These are phyloP conservation scores for Drosophila santomea DNA, from an alignment of 1,140 invertebrate genomes.

Conservation along the genomic window DNA sequence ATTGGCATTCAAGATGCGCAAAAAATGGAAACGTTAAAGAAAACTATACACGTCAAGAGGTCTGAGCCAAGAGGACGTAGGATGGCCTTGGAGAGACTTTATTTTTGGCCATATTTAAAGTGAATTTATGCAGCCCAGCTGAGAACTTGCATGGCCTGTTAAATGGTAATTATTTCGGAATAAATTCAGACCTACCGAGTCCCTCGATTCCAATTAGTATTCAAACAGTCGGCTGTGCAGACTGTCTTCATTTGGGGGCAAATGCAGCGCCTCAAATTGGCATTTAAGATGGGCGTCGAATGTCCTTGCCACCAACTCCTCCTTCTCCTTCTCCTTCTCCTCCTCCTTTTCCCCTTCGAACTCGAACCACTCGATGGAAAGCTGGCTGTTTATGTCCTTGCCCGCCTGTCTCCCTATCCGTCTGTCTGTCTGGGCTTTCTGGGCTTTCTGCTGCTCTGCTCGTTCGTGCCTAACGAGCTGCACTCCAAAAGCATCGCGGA, in stretches of 20 bases:
- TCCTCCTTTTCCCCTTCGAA: background rate
- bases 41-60: background rate
- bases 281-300: constrained; percentile 53
- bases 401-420: constrained; percentile 9
- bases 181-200: constrained; percentile 16
- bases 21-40: constrained; percentile 5
- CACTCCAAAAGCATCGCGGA: constrained; percentile 51
- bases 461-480: constrained; percentile 82
- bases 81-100: background rate
- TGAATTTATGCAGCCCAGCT: background rate
- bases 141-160: constrained; percentile 4
- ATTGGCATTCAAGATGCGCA: constrained; percentile 15
- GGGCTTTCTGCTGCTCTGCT: constrained; percentile 57
- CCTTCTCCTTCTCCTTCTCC: constrained; percentile 8
- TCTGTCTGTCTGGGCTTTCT: constrained; percentile 36
- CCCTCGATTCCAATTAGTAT: constrained; percentile 29
- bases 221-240: constrained; percentile 21
- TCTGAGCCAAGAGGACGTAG: background rate
- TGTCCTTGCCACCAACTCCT: background rate
- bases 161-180: constrained; percentile 34
- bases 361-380: constrained; percentile 18
- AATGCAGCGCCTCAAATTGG: constrained; percentile 70
- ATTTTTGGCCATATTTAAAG: background rate
- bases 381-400: constrained; percentile 74
- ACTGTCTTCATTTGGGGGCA: constrained; percentile 12